These are phyloP conservation scores for Phenacoccus solenopsis DNA, from an alignment of 1,140 invertebrate species.

Conservation along the genomic window DNA sequence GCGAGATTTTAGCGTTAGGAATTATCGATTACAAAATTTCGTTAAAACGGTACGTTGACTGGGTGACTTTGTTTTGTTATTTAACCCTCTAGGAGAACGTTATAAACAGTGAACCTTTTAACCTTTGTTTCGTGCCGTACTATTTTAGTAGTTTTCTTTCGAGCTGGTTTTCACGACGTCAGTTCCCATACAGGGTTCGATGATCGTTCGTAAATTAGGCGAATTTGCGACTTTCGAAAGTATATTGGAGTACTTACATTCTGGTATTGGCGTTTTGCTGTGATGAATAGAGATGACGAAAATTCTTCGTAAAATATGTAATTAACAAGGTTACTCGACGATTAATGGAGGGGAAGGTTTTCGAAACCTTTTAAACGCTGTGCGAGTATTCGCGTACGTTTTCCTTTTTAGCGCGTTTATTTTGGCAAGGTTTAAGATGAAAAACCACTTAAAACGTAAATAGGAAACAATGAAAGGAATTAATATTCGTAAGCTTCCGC, in stretches of 20 bases:
- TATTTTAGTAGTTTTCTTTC: no score
- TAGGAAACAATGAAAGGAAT: neutral
- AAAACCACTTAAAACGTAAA: slow-evolving; percentile 2
- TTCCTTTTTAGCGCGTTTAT: neutral
- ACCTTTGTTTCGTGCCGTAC: neutral
- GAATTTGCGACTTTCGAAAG: no score
- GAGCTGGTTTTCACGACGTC: no score
- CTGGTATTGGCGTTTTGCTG: no score
- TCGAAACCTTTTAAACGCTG: neutral
- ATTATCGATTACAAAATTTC: no score
- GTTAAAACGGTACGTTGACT: neutral
- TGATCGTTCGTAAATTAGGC: no score
- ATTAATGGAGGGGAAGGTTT: neutral
- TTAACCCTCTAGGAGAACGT: no score
- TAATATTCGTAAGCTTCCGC: neutral
- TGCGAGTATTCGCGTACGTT: neutral
- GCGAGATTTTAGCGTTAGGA: no score
- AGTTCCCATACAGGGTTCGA: no score
- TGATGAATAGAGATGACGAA: no score
- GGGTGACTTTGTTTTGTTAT: neutral
- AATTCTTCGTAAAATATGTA: no score
- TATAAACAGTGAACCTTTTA: neutral
- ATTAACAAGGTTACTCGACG: neutral
- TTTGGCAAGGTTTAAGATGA: neutral
- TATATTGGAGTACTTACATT: no score